A percentile compares a stretch with the other conserved stretches of the same genome.
These are phyloP conservation scores for Harpagifer antarcticus DNA, from an alignment of 2,797 vertebrate species.

Conservation along the genomic window DNA sequence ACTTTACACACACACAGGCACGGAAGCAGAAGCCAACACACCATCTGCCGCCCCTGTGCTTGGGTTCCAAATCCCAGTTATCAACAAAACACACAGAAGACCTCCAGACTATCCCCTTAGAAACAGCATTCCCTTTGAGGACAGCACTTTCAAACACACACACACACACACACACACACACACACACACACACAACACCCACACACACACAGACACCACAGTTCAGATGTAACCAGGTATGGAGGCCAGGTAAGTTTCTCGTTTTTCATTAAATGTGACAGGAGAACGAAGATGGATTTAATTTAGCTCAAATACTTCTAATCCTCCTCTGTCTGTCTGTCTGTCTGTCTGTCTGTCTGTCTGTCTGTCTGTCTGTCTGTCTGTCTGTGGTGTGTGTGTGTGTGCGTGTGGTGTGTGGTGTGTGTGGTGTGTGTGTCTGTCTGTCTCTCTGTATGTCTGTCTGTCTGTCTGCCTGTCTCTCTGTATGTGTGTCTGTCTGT, in stretches of 20 bases:
- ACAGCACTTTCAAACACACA: slow-evolving; percentile 26
- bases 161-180: slow-evolving; percentile 30
- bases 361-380: too few species aligned
- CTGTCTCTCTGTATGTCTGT: not conserved
- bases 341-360: not conserved
- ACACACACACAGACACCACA: slow-evolving; percentile 33
- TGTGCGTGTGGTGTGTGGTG: too few species aligned
- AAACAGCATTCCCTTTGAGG: slow-evolving; percentile 61
- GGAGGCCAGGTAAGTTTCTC: slow-evolving; percentile 53
- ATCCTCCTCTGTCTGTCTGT: slow-evolving; percentile 23
- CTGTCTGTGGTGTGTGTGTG: too few species aligned
- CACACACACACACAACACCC: slow-evolving; percentile 17
- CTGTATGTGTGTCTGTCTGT: not conserved
- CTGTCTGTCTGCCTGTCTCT: not conserved
- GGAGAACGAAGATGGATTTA: slow-evolving; percentile 60
- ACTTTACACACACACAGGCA: slow-evolving; percentile 39
- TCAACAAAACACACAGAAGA: slow-evolving; percentile 83
- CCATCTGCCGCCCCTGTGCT: slow-evolving; percentile 84
- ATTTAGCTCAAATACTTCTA: slow-evolving; percentile 51
- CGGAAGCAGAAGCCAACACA: slow-evolving; percentile 70
- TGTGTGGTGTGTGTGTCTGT: too few species aligned
- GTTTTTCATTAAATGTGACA: slow-evolving; percentile 66
- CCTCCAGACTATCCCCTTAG: slow-evolving; percentile 68
- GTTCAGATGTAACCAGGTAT: slow-evolving; percentile 60
- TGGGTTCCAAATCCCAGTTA: slow-evolving; percentile 85